Conservation (phyloP, 2,888 invertebrate species). For the Cephus pulcher region DNA sequence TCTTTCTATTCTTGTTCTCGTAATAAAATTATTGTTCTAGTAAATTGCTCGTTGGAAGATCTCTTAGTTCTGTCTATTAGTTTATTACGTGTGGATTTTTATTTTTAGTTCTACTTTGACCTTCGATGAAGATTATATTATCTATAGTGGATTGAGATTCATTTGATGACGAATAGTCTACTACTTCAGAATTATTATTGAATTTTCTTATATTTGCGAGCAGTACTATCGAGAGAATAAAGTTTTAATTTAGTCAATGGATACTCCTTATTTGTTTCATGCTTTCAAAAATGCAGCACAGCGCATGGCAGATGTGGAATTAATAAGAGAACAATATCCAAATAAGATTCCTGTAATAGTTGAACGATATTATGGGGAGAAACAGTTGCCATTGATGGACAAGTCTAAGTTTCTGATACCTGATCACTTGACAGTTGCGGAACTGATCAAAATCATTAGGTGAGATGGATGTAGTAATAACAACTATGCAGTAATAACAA, state of each 20-base stretch:
- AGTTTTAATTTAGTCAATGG: not conserved
- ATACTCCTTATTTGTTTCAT: not conserved
- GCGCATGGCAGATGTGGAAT: constrained; percentile 52
- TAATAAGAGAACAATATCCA: constrained; percentile 54
- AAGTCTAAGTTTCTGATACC: constrained; percentile 91
- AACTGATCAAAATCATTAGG: constrained; percentile 88
- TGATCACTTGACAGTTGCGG: constrained; percentile 89
- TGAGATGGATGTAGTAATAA: constrained; percentile 61
- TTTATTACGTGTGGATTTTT: not conserved
- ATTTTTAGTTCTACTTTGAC: not conserved
- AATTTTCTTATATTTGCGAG: not conserved
- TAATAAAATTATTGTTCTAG: not conserved
- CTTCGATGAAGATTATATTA: not conserved
- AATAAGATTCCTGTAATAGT: constrained; percentile 79
- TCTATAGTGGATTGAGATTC: not conserved
- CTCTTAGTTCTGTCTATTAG: not conserved
- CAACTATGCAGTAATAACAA: not conserved
- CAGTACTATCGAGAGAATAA: not conserved
- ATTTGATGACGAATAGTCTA: not conserved
- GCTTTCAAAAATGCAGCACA: constrained; percentile 39
- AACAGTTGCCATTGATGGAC: constrained; percentile 79
- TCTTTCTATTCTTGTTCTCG: not conserved
- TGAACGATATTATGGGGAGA: constrained; percentile 84
- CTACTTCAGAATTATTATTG: not conserved
- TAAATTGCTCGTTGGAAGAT: not conserved